These are phyloP conservation scores for Halictus rubicundus DNA, from an alignment of 1,140 invertebrate species.

Conservation along the genomic window DNA sequence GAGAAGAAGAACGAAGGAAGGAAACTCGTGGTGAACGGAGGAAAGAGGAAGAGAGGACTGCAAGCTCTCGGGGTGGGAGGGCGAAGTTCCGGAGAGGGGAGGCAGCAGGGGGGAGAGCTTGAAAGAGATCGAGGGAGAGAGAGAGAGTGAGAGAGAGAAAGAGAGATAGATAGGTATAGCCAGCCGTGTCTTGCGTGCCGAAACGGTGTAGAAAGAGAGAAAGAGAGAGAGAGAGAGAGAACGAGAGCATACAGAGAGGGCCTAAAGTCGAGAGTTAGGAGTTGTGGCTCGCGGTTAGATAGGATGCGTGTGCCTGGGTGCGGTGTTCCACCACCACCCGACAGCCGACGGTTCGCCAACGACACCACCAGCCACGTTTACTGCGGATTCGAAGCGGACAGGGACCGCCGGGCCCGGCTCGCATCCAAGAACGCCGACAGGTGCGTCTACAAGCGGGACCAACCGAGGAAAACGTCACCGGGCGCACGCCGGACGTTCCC, in stretches of 20 bases:
- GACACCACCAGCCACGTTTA: constrained; percentile 18
- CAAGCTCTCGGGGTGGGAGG: constrained; percentile 14
- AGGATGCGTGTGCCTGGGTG: constrained; percentile 80
- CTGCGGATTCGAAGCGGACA: not conserved
- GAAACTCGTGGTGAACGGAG: not conserved
- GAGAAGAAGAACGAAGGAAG: not conserved
- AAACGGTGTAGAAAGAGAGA: constrained; percentile 9
- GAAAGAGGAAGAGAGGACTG: not conserved
- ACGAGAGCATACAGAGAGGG: constrained; percentile 45
- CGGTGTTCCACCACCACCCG: constrained; percentile 75
- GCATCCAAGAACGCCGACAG: not conserved
- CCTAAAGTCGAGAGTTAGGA: constrained; percentile 69
- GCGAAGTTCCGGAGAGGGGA: not conserved
- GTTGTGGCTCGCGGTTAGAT: constrained; percentile 75
- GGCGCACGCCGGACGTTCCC: constrained; percentile 21
- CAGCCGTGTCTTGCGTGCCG: not conserved
- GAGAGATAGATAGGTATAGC: constrained; percentile 1
- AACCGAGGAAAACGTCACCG: constrained; percentile 9
- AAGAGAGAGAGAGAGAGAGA: constrained; percentile 12
- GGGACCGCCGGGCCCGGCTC: not conserved
- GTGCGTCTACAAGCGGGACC: constrained; percentile 7
- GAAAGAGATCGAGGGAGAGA: not conserved
- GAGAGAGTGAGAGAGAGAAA: not conserved
- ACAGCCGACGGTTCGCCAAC: constrained; percentile 56
- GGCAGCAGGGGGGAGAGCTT: not conserved